phyloP scores from a whole-genome alignment of 2,113 vertebrate species.

The Hippocampus mohnikei region DNA sequence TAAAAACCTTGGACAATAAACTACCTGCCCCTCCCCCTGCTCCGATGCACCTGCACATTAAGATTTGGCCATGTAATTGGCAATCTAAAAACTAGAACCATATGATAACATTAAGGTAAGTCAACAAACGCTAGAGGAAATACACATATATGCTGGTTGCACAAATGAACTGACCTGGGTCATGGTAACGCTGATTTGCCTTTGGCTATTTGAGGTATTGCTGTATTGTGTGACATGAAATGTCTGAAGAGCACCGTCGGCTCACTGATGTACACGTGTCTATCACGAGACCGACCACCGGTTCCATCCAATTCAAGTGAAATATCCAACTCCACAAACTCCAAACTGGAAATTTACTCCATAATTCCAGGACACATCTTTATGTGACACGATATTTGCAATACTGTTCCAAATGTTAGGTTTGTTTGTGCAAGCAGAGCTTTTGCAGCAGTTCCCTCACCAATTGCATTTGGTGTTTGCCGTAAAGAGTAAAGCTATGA shows the following conservation, averaged over 20 bases:
- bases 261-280: conserved; percentile 8
- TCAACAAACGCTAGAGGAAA: conserved; percentile 45
- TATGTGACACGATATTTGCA: conserved; percentile 58
- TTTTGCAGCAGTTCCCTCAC: conserved; percentile 52
- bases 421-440: conserved; percentile 72
- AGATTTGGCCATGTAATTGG: conserved; percentile 12
- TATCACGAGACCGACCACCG: not conserved
- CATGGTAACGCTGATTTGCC: conserved; percentile 10
- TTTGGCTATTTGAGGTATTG: conserved; percentile 24
- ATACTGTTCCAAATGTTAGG: conserved; percentile 27
- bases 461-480: conserved; percentile 72
- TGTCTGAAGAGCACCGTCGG: conserved; percentile 1
- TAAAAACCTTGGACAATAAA: conserved; percentile 22
- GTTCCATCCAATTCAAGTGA: not conserved
- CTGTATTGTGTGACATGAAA: conserved; percentile 62
- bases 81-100: conserved; percentile 22
- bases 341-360: not conserved
- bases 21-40: conserved; percentile 40
- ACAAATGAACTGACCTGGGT: conserved; percentile 57
- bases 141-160: conserved; percentile 62
- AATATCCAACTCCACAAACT: not conserved
- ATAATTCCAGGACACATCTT: conserved; percentile 29
- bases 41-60: conserved; percentile 37
- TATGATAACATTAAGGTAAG: conserved; percentile 65
- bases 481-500: conserved; percentile 80